Evolutionary conservation across 2,888 invertebrate species (phyloP).

Genomic region (Liopterus haemorrhoidalis): DNA sequence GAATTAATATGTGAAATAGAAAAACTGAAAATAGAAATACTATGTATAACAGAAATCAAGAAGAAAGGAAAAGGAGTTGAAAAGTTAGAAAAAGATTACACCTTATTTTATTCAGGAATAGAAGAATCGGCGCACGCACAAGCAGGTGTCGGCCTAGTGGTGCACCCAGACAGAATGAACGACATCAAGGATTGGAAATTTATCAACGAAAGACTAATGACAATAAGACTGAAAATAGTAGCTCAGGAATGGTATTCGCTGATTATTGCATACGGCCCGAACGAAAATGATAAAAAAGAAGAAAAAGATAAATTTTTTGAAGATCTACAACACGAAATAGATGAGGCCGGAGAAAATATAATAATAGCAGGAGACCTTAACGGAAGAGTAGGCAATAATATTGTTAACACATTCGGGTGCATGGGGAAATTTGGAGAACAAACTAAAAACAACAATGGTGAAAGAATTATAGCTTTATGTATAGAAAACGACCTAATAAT

Average conservation of each 20-base stretch:
- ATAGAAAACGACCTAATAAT: slow-evolving; percentile 1
- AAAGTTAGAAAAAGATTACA: no score
- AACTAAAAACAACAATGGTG: slow-evolving; percentile 8
- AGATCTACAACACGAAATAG: slow-evolving; percentile 1
- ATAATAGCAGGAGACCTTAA: slow-evolving; percentile 10
- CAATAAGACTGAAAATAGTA: not conserved
- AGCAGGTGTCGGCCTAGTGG: no score
- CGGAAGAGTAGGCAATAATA: slow-evolving; percentile 7
- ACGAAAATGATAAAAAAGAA: slow-evolving; percentile 1
- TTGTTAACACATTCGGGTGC: not conserved
- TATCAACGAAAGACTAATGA: slow-evolving; percentile 2
- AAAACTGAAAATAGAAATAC: no score
- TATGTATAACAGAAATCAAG: no score
- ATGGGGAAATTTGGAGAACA: slow-evolving; percentile 7
- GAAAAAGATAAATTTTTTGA: slow-evolving; percentile 8
- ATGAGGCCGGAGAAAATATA: not conserved
- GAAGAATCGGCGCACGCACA: no score
- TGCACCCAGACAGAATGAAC: no score
- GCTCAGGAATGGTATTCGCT: not conserved
- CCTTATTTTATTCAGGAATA: no score
- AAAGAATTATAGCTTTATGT: slow-evolving; percentile 9
- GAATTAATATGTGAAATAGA: no score
- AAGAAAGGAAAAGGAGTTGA: no score
- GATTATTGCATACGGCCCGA: slow-evolving; percentile 6
- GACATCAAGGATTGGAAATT: no score